Conservation (phyloP, 2,888 invertebrate genomes). For the Epistrophella euchroma region DNA sequence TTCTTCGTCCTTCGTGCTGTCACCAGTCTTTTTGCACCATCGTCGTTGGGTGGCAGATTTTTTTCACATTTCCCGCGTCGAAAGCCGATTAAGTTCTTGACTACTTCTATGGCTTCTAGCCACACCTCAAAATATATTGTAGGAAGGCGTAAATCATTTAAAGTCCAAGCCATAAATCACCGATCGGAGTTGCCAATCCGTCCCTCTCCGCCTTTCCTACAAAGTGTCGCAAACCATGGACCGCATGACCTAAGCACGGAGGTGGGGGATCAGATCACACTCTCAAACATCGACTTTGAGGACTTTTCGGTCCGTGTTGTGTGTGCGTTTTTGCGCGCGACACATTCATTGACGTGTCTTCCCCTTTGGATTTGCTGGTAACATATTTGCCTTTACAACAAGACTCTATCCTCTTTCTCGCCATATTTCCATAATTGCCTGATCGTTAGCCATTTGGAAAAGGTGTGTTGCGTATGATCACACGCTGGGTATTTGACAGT, state of each 20-base stretch:
- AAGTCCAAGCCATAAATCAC: conserved; percentile 76
- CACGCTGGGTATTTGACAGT: conserved; percentile 78
- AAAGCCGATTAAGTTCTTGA: conserved; percentile 70
- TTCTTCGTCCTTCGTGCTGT: conserved; percentile 57
- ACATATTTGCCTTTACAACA: conserved; percentile 16
- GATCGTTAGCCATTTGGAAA: conserved; percentile 76
- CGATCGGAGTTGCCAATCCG: conserved; percentile 38
- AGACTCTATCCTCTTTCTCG: conserved; percentile 39
- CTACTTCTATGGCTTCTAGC: conserved; percentile 46
- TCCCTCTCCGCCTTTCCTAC: neutral
- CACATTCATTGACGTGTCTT: conserved; percentile 70
- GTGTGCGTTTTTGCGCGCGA: conserved; percentile 49
- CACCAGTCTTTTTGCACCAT: conserved; percentile 44
- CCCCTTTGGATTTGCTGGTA: conserved; percentile 16
- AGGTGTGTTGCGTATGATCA: conserved; percentile 75
- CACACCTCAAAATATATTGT: conserved; percentile 50
- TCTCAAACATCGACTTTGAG: conserved; percentile 14
- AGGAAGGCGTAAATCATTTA: conserved; percentile 72
- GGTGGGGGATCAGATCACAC: conserved; percentile 39
- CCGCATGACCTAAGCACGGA: conserved; percentile 59
- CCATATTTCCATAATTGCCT: conserved; percentile 60
- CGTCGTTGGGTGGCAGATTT: conserved; percentile 56
- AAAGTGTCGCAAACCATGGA: conserved; percentile 25
- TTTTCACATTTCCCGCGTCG: conserved; percentile 56
- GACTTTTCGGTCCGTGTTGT: conserved; percentile 11